phyloP scores from a whole-genome alignment of 2,113 vertebrate genomes.

The Prochilodus magdalenae region DNA sequence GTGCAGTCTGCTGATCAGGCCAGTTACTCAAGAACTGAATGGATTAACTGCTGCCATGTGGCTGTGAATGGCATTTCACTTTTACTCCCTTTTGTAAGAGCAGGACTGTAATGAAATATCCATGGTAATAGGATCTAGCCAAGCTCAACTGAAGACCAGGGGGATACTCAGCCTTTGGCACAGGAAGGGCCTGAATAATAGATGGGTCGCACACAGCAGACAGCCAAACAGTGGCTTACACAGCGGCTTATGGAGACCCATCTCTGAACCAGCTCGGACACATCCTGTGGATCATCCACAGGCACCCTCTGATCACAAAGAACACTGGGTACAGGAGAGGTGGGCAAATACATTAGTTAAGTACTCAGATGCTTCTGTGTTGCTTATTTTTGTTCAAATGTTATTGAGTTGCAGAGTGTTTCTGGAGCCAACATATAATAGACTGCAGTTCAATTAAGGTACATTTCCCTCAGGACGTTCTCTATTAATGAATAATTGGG shows the following conservation, averaged over 20 bases:
- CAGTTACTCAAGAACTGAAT: conserved; percentile 9
- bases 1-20: neutral
- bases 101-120: conserved; percentile 23
- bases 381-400: neutral
- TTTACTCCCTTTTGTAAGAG: neutral
- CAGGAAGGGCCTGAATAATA: conserved; percentile 72
- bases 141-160: neutral
- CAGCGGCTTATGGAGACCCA: conserved; percentile 14
- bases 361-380: neutral
- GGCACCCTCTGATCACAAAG: conserved; percentile 69
- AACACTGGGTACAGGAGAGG: conserved; percentile 64
- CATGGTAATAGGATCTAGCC: conserved; percentile 32
- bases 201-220: conserved; percentile 51
- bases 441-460: neutral
- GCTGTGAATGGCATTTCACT: neutral
- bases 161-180: conserved; percentile 44
- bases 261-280: conserved; percentile 37
- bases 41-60: neutral
- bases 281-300: conserved; percentile 69
- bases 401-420: neutral
- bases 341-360: too few relatives aligned
- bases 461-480: neutral
- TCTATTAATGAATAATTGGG: neutral
- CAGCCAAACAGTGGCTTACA: conserved; percentile 54
- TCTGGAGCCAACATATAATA: neutral